phyloP scores from a whole-genome alignment of 2,888 invertebrate species.

The Erebia palarica region DNA sequence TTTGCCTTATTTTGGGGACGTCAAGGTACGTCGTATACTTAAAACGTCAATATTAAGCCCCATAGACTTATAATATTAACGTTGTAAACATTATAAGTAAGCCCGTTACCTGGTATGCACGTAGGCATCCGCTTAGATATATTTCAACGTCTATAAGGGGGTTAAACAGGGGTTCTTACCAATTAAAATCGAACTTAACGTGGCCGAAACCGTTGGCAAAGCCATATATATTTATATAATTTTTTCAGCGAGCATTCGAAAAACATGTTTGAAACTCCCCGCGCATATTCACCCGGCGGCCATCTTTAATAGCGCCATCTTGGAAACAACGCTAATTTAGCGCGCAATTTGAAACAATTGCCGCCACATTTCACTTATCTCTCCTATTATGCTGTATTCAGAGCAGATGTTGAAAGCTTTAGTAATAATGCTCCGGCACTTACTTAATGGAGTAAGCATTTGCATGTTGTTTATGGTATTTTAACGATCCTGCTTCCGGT shows the following conservation, averaged over 20 bases:
- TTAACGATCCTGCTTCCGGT: conserved; percentile 10
- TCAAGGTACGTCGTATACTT: no score
- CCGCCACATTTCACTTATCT: conserved; percentile 23
- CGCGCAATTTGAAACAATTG: conserved; percentile 24
- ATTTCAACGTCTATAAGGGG: no score
- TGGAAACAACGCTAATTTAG: conserved; percentile 23
- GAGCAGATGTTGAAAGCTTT: conserved; percentile 18
- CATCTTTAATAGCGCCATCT: conserved; percentile 25
- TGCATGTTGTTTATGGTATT: conserved; percentile 13
- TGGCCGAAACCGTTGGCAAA: no score
- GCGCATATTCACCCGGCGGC: conserved; percentile 14
- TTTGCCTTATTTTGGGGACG: no score
- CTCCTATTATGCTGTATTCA: conserved; percentile 14
- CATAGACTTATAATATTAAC: no score
- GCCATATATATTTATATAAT: no score
- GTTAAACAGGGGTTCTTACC: no score
- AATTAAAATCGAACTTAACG: no score
- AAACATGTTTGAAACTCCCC: not conserved
- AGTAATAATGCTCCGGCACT: conserved; percentile 12
- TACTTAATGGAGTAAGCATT: conserved; percentile 10
- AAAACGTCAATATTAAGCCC: no score
- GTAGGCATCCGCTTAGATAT: no score
- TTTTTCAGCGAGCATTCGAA: not conserved
- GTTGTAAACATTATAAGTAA: no score
- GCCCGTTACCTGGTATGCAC: no score